Conservation (phyloP, 2,888 invertebrate genomes). For the Pristionchus fissidentatus region DNA sequence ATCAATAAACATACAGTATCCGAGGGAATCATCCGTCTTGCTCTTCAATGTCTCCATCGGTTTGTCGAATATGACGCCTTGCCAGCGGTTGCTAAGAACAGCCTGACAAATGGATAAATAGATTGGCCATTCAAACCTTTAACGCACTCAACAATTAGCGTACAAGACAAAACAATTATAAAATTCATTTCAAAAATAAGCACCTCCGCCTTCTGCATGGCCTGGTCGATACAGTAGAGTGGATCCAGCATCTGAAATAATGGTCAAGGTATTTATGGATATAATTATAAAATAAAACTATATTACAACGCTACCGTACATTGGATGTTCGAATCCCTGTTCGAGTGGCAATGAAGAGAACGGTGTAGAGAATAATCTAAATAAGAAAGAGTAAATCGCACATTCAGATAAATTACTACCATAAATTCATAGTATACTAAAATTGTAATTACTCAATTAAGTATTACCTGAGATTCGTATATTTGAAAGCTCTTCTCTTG, state of each 20-base stretch:
- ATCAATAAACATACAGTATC: not conserved
- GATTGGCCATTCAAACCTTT: not conserved
- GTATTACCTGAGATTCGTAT: not conserved
- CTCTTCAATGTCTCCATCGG: not conserved
- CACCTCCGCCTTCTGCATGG: slow-evolving; percentile 1
- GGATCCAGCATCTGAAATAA: slow-evolving; percentile 21
- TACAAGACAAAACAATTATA: not conserved
- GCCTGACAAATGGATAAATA: not conserved
- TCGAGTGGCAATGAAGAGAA: not conserved
- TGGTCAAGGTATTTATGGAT: not conserved
- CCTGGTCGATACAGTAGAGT: not conserved
- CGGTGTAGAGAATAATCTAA: not conserved
- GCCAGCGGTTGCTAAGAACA: not conserved
- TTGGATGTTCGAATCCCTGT: not conserved
- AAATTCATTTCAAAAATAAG: not conserved
- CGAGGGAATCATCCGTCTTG: not conserved
- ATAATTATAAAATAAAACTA: not conserved
- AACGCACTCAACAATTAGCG: not conserved
- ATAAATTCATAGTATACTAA: not conserved
- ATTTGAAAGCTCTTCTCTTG: not conserved
- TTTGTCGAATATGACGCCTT: not conserved
- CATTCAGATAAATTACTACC: not conserved
- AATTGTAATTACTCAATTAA: not conserved
- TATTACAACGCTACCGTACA: not conserved
- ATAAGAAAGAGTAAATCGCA: not conserved